phyloP scores from a whole-genome alignment of 2,113 vertebrate species.

The Narcine bancroftii region DNA sequence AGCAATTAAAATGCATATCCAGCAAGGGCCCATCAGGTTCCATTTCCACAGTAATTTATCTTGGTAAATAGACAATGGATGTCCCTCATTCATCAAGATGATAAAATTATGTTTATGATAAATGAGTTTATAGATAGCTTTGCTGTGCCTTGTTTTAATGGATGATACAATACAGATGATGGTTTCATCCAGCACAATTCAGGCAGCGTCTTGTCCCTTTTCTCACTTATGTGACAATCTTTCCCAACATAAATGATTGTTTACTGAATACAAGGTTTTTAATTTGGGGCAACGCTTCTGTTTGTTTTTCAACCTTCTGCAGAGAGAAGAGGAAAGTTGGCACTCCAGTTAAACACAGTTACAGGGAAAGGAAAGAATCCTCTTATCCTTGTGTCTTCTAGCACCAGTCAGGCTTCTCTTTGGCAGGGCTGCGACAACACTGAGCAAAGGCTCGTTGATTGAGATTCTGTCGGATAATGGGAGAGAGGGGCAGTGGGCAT shows the following conservation, averaged over 20 bases:
- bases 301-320: not conserved
- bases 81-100: conserved; percentile 59
- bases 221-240: conserved; percentile 34
- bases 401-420: not conserved
- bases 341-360: not conserved
- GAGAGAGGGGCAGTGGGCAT: no score
- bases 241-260: conserved; percentile 15
- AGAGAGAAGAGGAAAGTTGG: not conserved
- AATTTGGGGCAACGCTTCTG: not conserved
- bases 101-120: conserved; percentile 67
- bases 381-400: not conserved
- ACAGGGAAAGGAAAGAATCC: not conserved
- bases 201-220: conserved; percentile 40
- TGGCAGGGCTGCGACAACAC: no score
- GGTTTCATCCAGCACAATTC: not conserved
- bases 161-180: conserved; percentile 10
- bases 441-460: not conserved
- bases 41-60: conserved; percentile 49
- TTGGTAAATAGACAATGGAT: conserved; percentile 53
- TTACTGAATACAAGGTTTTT: conserved; percentile 17
- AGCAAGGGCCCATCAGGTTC: conserved; percentile 14
- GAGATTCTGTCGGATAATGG: not conserved
- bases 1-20: conserved; percentile 37
- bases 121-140: conserved; percentile 56
- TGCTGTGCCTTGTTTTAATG: not conserved